phyloP scores from a whole-genome alignment of 2,888 invertebrate genomes.

The Nomada hirtipes region DNA sequence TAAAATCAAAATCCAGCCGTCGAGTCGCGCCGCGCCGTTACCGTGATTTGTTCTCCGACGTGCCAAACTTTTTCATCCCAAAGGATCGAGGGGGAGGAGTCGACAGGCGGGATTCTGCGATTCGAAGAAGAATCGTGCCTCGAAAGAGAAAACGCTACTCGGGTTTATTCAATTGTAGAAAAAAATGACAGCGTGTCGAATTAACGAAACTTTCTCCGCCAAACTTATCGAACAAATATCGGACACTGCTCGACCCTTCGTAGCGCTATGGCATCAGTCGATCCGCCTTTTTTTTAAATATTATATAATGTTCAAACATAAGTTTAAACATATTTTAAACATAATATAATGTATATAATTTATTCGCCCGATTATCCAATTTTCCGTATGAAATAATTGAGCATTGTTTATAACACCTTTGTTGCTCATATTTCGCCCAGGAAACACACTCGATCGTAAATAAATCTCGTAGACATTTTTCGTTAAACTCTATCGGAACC shows the following conservation, averaged over 20 bases:
- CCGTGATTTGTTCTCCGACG: not conserved
- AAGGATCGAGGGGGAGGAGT: not conserved
- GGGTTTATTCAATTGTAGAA: constrained; percentile 14
- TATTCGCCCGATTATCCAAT: not conserved
- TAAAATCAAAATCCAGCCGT: constrained; percentile 7
- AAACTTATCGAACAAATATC: constrained; percentile 17
- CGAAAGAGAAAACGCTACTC: not conserved
- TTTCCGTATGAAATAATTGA: no score
- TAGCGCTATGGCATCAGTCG: no score
- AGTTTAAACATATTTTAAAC: no score
- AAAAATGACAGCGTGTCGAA: constrained; percentile 2
- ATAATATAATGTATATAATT: no score
- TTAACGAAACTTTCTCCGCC: not conserved
- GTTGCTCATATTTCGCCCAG: no score
- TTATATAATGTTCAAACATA: no score
- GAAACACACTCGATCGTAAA: no score
- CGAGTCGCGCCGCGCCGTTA: not conserved
- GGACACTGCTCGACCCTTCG: not conserved
- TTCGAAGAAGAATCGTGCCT: not conserved
- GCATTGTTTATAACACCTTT: no score
- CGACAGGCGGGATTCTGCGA: not conserved
- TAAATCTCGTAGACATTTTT: no score
- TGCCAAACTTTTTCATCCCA: not conserved
- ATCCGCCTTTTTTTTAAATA: not conserved
- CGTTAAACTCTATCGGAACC: no score